Percentiles rank a stretch among this genome's conserved stretches.
phyloP scores from a whole-genome alignment of 2,888 invertebrate species.

The Pseudococcus viburni region DNA sequence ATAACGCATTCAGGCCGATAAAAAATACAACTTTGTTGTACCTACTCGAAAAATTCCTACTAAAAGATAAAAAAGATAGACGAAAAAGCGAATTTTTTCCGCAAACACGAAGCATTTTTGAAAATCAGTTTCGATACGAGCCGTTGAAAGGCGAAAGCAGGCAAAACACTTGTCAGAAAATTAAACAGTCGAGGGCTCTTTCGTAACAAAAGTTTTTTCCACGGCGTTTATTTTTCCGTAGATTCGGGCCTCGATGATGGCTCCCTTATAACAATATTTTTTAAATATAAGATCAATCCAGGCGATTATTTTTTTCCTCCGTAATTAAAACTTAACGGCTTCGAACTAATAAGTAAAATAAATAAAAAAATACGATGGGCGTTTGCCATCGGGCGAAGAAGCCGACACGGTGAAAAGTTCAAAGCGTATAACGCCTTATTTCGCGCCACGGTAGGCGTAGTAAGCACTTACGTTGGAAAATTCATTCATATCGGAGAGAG shows the following conservation, averaged over 20 bases:
- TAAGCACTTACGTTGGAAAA: background rate
- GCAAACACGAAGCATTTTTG: slow-evolving; percentile 23
- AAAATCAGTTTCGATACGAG: slow-evolving; percentile 26
- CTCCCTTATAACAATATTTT: background rate
- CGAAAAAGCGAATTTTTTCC: slow-evolving; percentile 29
- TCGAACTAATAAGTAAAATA: slow-evolving; percentile 1
- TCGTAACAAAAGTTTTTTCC: slow-evolving; percentile 29
- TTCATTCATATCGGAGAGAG: slow-evolving; percentile 28
- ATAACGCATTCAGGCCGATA: background rate
- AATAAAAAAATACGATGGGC: slow-evolving; percentile 40
- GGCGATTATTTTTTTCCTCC: slow-evolving; percentile 22
- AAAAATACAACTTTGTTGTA: slow-evolving; percentile 14
- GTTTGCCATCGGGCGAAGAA: background rate
- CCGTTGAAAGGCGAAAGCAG: background rate
- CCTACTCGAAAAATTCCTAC: background rate
- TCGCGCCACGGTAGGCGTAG: background rate
- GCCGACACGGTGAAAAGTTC: slow-evolving; percentile 16
- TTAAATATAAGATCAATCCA: background rate
- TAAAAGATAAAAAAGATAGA: background rate
- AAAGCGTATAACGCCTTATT: background rate
- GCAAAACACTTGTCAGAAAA: slow-evolving; percentile 46
- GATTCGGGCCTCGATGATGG: background rate
- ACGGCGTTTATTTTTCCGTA: background rate
- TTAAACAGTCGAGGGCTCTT: slow-evolving; percentile 49
- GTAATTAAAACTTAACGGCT: slow-evolving; percentile 47